Evolutionary conservation across 1,140 invertebrate species (phyloP).

Genomic region (Spodoptera frugiperda): DNA sequence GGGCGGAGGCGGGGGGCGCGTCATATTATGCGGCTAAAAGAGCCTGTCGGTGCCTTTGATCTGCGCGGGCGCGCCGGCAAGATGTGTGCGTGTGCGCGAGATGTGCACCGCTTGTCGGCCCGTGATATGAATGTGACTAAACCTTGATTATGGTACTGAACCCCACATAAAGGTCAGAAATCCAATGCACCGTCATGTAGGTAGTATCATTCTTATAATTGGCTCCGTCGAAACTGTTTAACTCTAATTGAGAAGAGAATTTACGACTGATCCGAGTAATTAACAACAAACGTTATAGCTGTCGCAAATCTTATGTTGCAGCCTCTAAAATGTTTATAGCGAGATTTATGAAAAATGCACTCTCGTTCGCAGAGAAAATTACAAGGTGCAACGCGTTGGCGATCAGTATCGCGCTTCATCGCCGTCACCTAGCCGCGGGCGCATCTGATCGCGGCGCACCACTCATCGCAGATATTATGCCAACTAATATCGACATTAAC

Average conservation of each 20-base stretch:
- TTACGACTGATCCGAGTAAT: constrained; percentile 42
- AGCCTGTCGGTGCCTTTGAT: constrained; percentile 86
- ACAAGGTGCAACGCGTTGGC: constrained; percentile 64
- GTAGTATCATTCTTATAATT: constrained; percentile 57
- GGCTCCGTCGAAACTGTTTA: constrained; percentile 43
- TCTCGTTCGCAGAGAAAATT: constrained; percentile 70
- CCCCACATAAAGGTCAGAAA: constrained; percentile 79
- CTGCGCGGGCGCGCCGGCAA: constrained; percentile 61
- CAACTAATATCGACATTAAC: constrained; percentile 67
- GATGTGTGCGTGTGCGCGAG: constrained; percentile 71
- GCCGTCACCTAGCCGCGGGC: constrained; percentile 73
- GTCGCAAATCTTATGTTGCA: constrained; percentile 4
- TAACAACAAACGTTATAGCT: constrained; percentile 42
- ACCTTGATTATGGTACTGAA: constrained; percentile 83
- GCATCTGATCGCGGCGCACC: constrained; percentile 62
- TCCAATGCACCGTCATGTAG: constrained; percentile 63
- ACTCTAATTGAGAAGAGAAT: constrained; percentile 44
- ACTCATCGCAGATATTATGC: constrained; percentile 70
- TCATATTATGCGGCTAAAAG: constrained; percentile 86
- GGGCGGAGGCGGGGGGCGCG: constrained; percentile 74
- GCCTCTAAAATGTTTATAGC: constrained; percentile 26
- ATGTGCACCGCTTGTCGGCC: constrained; percentile 78
- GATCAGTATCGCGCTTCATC: constrained; percentile 72
- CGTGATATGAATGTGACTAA: constrained; percentile 84
- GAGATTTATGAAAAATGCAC: constrained; percentile 42